Evolutionary conservation across 2,113 vertebrate species (phyloP), one percentile per base, ranked within the genome.

Genomic region (Oreochromis aureus): DNA sequence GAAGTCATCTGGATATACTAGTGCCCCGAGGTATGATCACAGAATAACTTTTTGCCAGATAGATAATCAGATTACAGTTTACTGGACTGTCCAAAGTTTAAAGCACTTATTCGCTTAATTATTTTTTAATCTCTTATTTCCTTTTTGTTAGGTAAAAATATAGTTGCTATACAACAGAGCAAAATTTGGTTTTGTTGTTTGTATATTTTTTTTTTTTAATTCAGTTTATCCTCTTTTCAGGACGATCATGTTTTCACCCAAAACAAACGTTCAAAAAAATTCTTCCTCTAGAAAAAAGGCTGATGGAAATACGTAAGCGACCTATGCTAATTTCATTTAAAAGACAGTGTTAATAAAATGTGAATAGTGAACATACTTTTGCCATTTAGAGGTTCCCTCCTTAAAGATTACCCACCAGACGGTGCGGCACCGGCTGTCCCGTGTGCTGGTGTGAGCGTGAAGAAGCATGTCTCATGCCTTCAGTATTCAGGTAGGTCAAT

Each of bases 1-100:
- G 59, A 97, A 96, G 73, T 99, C 98, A 5, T 99, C 98, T 46
- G 98, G 98, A 44, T 98, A 98, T 48, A 89, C 91, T 12, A 79
- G 87, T 8, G 84, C 95, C 53, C 97, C 97, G 10, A 94, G 63
- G 98, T 98, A 91, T 93, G 97, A 95, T 86, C 16, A 53, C n/a
- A 71, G 16, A 36, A 22, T 19, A 13, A 48, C 6, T 2, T 83
- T 30, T 80, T 56, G 19, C 51, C 18, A 54, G 2, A 34, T 10
- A 36, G 11, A 53, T 78, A 78, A 78, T 78, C 71, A 81, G 82
- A 81, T 82, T 36, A 54, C 10, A 22, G 5, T 80, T 51, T n/a
- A 58, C 27, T 85, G 8, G 2, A 59, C 51, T 51, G 30, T 73
- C 69, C 6, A 27, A 41, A 58, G 24, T 76, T 15, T 32, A 36